These are phyloP conservation scores for Arremon aurantiirostris DNA, from an alignment of 2,797 vertebrate species.

Conservation along the genomic window DNA sequence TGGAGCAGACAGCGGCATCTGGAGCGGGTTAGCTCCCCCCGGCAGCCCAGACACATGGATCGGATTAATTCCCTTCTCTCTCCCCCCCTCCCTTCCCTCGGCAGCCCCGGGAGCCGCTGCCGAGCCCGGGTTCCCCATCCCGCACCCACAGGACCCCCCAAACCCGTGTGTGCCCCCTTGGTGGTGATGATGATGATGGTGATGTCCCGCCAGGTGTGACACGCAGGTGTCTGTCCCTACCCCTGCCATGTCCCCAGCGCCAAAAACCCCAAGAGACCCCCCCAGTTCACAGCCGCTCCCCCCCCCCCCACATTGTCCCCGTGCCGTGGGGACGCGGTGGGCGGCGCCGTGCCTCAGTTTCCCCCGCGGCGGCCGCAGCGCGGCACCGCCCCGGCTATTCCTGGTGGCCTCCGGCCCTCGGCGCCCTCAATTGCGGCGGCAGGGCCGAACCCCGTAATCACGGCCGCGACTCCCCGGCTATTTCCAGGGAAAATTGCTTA, in stretches of 20 bases:
- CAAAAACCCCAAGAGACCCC: too few relatives aligned
- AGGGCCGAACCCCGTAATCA: constrained; percentile 49
- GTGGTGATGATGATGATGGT: too few relatives aligned
- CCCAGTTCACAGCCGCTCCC: rapidly evolving
- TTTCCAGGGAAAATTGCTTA: constrained; percentile 27
- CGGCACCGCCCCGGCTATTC: constrained; percentile 62
- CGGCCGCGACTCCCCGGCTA: constrained; percentile 21
- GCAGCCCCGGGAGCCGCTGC: neutral
- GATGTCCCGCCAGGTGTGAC: too few relatives aligned
- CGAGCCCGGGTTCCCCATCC: too few relatives aligned
- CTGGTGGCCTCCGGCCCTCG: constrained; percentile 19
- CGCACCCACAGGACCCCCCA: too few relatives aligned
- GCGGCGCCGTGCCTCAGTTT: neutral
- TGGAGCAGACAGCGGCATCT: neutral
- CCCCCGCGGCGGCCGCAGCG: neutral
- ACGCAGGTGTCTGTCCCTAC: too few relatives aligned
- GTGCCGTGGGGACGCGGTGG: too few relatives aligned
- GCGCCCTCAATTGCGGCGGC: constrained; percentile 50
- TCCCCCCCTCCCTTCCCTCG: neutral
- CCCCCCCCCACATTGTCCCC: too few relatives aligned
- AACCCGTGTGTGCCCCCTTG: too few relatives aligned
- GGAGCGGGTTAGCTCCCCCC: neutral
- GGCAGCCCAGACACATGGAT: neutral
- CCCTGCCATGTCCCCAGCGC: too few relatives aligned
- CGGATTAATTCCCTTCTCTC: neutral